Conservation (phyloP, 2,888 invertebrate genomes). For the Lepidonotus clava region DNA sequence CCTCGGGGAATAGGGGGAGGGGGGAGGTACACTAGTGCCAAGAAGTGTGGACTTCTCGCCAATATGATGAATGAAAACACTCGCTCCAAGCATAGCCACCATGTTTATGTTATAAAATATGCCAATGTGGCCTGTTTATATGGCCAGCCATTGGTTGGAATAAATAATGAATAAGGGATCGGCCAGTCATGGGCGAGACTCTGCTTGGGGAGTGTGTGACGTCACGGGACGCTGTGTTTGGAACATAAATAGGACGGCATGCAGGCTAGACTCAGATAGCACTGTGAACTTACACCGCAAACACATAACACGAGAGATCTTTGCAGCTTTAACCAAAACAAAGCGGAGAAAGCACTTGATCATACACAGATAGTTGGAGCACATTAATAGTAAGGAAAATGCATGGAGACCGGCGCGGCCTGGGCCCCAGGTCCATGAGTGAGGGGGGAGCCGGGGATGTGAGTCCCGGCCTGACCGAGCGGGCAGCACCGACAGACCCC, state of each 20-base stretch:
- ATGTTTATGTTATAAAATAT: background rate
- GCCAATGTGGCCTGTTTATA: background rate
- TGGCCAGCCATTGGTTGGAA: background rate
- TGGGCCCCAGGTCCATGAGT: background rate
- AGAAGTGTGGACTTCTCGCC: background rate
- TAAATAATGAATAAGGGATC: background rate
- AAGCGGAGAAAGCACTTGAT: background rate
- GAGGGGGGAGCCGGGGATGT: no score
- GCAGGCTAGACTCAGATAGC: background rate
- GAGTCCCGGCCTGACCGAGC: background rate
- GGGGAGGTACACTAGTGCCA: no score
- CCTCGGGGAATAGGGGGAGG: no score
- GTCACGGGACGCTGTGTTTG: background rate
- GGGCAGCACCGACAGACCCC: background rate
- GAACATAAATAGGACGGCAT: background rate
- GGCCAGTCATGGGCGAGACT: background rate
- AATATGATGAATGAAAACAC: background rate
- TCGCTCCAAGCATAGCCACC: background rate
- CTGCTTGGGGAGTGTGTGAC: background rate
- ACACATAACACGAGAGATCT: background rate
- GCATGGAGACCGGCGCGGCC: background rate
- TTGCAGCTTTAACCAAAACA: background rate
- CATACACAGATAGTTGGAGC: no score
- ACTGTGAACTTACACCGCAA: background rate
- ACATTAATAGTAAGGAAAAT: background rate